These are phyloP conservation scores for Cydia amplana DNA, from an alignment of 1,140 invertebrate species.

Conservation along the genomic window DNA sequence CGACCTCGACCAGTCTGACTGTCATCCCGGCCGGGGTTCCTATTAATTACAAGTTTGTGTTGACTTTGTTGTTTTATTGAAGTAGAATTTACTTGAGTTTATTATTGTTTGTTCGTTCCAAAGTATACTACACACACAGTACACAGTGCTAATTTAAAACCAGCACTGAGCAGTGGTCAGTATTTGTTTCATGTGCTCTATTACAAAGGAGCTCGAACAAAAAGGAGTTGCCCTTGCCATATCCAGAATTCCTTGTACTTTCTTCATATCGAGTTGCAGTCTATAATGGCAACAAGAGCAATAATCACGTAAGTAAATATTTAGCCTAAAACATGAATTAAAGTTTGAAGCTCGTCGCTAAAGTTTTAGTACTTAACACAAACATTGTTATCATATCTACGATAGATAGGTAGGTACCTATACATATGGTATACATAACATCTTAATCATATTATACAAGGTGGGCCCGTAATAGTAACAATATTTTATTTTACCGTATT, in stretches of 20 bases:
- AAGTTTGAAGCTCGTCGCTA: not conserved
- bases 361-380: no score
- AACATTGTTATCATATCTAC: no score
- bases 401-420: not conserved
- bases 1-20: not conserved
- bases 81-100: not conserved
- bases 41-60: constrained; percentile 8
- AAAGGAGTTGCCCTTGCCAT: not conserved
- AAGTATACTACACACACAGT: no score
- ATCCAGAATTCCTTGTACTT: not conserved
- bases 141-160: no score
- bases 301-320: constrained; percentile 9
- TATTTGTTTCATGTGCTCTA: not conserved
- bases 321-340: not conserved
- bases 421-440: not conserved
- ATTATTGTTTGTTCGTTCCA: no score
- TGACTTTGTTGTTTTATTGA: not conserved
- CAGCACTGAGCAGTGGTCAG: no score
- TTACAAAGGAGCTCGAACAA: not conserved
- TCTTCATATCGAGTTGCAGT: not conserved
- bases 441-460: constrained; percentile 1
- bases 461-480: not conserved
- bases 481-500: not conserved
- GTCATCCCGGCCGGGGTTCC: not conserved
- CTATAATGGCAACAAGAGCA: not conserved